Evolutionary conservation across 2,888 invertebrate genomes (phyloP).

Genomic region (Embidobia sp.): DNA sequence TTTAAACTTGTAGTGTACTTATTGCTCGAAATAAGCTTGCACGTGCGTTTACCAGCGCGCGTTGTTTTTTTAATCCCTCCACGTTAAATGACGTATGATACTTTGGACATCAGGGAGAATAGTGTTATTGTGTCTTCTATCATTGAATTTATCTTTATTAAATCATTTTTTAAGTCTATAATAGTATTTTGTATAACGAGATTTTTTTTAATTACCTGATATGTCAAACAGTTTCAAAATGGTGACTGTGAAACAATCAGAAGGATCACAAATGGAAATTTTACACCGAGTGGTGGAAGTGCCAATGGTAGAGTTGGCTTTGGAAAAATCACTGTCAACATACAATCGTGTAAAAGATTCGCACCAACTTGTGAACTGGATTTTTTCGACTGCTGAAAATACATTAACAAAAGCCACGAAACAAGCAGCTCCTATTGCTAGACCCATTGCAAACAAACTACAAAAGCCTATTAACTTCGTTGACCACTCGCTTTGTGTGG

Average conservation of each 20-base stretch:
- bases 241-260: constrained; percentile 65
- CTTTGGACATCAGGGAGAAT: too few species aligned
- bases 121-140: too few species aligned
- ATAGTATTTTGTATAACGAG: too few species aligned
- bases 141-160: too few species aligned
- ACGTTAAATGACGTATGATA: too few species aligned
- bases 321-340: constrained; percentile 74
- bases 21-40: too few species aligned
- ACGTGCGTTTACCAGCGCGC: too few species aligned
- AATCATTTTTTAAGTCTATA: too few species aligned
- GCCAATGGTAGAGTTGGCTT: constrained; percentile 75
- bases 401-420: constrained; percentile 82
- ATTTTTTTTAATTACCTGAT: too few species aligned
- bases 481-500: constrained; percentile 86
- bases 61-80: too few species aligned
- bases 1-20: too few species aligned
- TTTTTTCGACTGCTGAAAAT: constrained; percentile 85
- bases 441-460: constrained; percentile 84
- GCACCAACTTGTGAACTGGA: constrained; percentile 83
- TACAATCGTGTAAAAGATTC: constrained; percentile 75
- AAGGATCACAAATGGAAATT: constrained; percentile 74
- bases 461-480: constrained; percentile 84
- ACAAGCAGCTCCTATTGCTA: constrained; percentile 82
- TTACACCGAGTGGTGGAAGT: constrained; percentile 75
- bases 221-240: constrained; percentile 51